Base-by-base conservation (phyloP, 2,888 invertebrate genomes). In the Xestia ashworthii region DNA sequence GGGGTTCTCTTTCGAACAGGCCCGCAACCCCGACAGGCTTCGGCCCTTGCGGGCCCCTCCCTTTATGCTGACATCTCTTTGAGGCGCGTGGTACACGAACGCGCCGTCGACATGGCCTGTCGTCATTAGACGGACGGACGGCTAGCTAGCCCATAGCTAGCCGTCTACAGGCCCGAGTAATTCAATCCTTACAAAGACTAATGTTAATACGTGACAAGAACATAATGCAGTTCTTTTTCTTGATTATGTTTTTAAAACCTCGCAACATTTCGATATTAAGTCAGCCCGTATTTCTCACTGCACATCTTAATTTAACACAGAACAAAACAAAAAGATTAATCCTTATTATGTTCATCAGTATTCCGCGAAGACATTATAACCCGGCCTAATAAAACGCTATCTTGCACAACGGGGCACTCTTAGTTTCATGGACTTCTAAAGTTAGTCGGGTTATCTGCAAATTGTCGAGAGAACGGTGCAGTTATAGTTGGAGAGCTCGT, bases 371-470 rank as follows among this genome's bases (percentile, higher is more conserved):
- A 55, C 48, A 71, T 64, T 80, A 85, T 86, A 86, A 83, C 53
- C 80, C 76, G 55, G 48, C 82, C 50, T 41, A 66, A 71, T 82
- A 80, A 84, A 87, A 87, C 66, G 74, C 75, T 87, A 86, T 86
- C 85, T 72, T 53, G 19, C 41, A 64, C 48, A 78, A 74, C 65
- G 64, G 71, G 53, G 64, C 67, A 71, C 55, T 55, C 68, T 50
- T 53, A 80, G 74, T 58, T 48, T 76, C 38, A 68, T 50, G 25
- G 53, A 50, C 80, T 80, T 75, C 76, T 62, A 66, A 82, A 84
- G 68, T 84, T 82, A 62, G 82, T 41, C 8, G 76, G 55, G 44
- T 58, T 84, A 84, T 84, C 70, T 67, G 53, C 62, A 76, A 84
- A 84, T 76, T 84, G 76, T 66, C 60, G 44, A 38, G 44, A 22